Conservation (phyloP, 2,888 invertebrate species). For the Selenia dentaria region DNA sequence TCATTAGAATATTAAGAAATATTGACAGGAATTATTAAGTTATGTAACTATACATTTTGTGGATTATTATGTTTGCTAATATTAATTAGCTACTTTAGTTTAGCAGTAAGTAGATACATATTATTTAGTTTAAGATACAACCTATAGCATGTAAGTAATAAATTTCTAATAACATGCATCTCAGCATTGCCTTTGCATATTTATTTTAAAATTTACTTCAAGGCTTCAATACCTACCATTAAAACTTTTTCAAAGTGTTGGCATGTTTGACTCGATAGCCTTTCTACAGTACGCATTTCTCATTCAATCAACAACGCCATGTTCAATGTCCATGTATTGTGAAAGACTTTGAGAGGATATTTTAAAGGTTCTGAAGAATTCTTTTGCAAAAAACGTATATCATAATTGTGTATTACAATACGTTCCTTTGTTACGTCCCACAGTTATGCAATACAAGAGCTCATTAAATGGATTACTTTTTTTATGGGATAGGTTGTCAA, state of each 20-base stretch:
- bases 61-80: conserved; percentile 76
- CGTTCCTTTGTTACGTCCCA: too few species aligned
- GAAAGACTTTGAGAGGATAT: too few species aligned
- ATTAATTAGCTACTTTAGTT: conserved; percentile 73
- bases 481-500: too few species aligned
- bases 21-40: conserved; percentile 52
- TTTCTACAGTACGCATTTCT: too few species aligned
- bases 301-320: too few species aligned
- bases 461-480: too few species aligned
- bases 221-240: conserved; percentile 17
- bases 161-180: conserved; percentile 70
- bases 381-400: too few species aligned
- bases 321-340: too few species aligned
- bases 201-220: conserved; percentile 19
- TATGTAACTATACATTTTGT: conserved; percentile 68
- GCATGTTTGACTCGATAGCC: background rate
- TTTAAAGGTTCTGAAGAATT: too few species aligned
- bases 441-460: too few species aligned
- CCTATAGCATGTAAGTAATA: conserved; percentile 80
- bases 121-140: conserved; percentile 76
- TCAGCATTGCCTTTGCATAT: conserved; percentile 22
- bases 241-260: conserved; percentile 18
- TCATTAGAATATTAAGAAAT: conserved; percentile 48
- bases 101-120: conserved; percentile 51
- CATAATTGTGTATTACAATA: too few species aligned